These are phyloP conservation scores for Sinocyclocheilus grahami DNA, from an alignment of 2,113 vertebrate genomes.

Conservation along the genomic window DNA sequence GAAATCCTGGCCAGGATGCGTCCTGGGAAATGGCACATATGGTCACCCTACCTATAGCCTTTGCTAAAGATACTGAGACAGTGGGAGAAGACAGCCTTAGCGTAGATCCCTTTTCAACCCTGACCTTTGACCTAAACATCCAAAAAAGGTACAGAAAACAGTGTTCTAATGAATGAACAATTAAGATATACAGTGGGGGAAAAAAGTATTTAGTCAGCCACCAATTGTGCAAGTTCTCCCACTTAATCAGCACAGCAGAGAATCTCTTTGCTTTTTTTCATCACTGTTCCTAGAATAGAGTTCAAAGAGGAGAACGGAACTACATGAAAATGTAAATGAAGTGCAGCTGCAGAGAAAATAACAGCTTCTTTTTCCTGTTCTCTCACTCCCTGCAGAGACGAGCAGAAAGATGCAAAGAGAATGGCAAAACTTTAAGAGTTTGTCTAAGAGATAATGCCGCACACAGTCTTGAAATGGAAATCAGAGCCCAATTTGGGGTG, in stretches of 20 bases:
- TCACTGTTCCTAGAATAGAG: background rate
- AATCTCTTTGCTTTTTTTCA: background rate
- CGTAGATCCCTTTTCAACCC: background rate
- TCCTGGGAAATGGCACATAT: too few species aligned
- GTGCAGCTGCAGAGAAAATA: background rate
- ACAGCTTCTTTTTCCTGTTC: constrained; percentile 1
- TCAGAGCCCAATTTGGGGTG: background rate
- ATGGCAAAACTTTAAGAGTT: background rate
- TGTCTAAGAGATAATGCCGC: background rate
- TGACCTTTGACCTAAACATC: constrained; percentile 12
- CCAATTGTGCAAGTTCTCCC: too few species aligned
- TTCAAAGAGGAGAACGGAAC: background rate
- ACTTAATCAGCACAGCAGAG: background rate
- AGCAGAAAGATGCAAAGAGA: background rate
- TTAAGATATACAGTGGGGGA: background rate
- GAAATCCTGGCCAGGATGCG: too few species aligned
- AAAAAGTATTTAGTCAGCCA: too few species aligned
- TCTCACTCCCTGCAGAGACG: background rate
- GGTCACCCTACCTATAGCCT: background rate
- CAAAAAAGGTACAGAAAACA: background rate
- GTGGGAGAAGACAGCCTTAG: background rate
- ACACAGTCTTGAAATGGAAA: background rate
- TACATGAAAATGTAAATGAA: constrained; percentile 29
- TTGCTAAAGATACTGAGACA: background rate
- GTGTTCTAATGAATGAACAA: background rate